phyloP scores from a whole-genome alignment of 2,888 invertebrate species.

The Tyria jacobaeae region DNA sequence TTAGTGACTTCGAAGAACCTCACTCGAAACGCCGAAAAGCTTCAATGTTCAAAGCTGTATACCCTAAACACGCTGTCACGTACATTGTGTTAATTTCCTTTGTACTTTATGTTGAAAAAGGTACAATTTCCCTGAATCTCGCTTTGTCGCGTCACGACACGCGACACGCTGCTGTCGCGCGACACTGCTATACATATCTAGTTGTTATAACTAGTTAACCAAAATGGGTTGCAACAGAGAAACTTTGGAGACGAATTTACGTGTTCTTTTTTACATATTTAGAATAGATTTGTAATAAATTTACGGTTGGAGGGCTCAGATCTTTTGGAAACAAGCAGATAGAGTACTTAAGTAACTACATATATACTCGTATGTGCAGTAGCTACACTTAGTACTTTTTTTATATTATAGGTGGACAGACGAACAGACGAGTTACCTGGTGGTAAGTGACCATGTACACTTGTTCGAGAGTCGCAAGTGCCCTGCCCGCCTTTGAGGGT shows the following conservation, averaged over 20 bases:
- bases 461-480: no score
- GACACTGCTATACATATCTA: conserved; percentile 56
- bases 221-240: conserved; percentile 48
- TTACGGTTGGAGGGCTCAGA: no score
- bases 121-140: conserved; percentile 57
- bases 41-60: neutral
- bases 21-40: neutral
- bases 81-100: conserved; percentile 38
- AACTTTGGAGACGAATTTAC: conserved; percentile 45
- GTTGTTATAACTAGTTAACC: conserved; percentile 58
- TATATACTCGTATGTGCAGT: no score
- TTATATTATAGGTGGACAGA: no score
- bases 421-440: no score
- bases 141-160: conserved; percentile 39
- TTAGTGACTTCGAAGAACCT: neutral
- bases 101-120: conserved; percentile 35
- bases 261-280: no score
- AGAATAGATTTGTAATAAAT: no score
- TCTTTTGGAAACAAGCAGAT: no score
- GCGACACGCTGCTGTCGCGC: conserved; percentile 37
- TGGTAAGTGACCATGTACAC: no score
- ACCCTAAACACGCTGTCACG: conserved; percentile 21
- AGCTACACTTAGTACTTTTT: no score
- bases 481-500: no score
- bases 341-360: no score